Percentiles rank a stretch among this genome's conserved stretches.
Conservation (phyloP, 1,140 invertebrate genomes). For the Sitophilus oryzae region DNA sequence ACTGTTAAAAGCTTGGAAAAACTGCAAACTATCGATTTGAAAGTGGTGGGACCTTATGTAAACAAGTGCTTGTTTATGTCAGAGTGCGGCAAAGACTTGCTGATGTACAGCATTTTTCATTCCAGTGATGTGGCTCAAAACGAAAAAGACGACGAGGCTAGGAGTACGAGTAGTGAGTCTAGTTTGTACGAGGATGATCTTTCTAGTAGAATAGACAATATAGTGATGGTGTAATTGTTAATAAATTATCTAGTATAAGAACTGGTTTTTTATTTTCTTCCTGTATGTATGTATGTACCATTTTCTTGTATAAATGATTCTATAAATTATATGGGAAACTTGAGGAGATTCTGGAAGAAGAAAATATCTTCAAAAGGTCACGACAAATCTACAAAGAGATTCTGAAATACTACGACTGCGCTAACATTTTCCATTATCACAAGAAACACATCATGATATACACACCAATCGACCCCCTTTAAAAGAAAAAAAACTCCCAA, state of each 20-base stretch:
- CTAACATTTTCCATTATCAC: slow-evolving; percentile 27
- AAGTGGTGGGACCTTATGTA: slow-evolving; percentile 26
- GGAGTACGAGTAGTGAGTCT: not conserved
- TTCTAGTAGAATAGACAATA: not conserved
- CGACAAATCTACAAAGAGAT: slow-evolving; percentile 29
- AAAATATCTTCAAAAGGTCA: slow-evolving; percentile 51
- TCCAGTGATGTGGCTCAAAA: slow-evolving; percentile 2
- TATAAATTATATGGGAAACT: too few relatives aligned
- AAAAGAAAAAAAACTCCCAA: not conserved
- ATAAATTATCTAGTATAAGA: too few relatives aligned
- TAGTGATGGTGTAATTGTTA: not conserved
- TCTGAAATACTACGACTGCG: slow-evolving; percentile 35
- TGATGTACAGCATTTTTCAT: slow-evolving; percentile 10
- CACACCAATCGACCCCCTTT: not conserved
- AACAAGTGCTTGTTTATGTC: slow-evolving; percentile 30
- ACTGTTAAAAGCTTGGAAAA: slow-evolving; percentile 33
- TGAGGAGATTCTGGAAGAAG: slow-evolving; percentile 83
- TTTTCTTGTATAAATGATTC: too few relatives aligned
- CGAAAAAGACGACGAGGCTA: not conserved
- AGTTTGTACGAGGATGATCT: not conserved
- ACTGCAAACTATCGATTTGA: slow-evolving; percentile 26
- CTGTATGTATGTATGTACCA: too few relatives aligned
- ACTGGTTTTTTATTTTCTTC: too few relatives aligned
- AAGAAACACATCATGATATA: slow-evolving; percentile 11
- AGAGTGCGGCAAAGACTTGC: slow-evolving; percentile 13